Conservation (phyloP, 2,113 vertebrate species). For the Ameiurus melas region DNA sequence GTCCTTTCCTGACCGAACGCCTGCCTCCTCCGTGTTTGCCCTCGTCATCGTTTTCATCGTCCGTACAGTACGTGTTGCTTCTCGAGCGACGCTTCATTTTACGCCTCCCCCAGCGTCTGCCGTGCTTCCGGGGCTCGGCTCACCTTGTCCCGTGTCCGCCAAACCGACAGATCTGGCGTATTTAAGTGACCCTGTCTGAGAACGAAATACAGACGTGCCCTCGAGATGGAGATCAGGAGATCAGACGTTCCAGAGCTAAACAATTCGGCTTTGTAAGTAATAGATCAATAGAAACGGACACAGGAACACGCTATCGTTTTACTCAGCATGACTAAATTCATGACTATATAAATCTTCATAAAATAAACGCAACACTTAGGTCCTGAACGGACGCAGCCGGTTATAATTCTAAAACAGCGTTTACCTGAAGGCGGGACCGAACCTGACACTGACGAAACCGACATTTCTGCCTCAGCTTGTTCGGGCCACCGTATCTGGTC, state of each 20-base stretch:
- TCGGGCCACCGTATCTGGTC: constrained; percentile 77
- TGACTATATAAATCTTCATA: not conserved
- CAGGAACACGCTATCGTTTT: not conserved
- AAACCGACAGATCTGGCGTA: not conserved
- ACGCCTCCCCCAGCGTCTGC: not conserved
- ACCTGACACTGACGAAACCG: constrained; percentile 76
- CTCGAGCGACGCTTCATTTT: constrained; percentile 9
- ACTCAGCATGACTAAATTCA: not conserved
- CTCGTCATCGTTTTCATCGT: constrained; percentile 32
- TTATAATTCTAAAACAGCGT: not conserved
- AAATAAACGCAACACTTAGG: not conserved
- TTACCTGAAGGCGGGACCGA: constrained; percentile 54
- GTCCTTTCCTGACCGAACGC: not conserved
- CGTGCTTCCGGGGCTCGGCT: constrained; percentile 3
- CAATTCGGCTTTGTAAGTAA: not conserved
- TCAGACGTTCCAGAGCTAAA: not conserved
- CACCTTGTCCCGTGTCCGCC: not conserved
- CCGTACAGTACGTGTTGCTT: constrained; percentile 21
- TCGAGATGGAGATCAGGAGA: too few species aligned
- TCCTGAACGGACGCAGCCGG: not conserved
- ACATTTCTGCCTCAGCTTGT: constrained; percentile 80
- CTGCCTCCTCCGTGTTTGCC: constrained; percentile 21
- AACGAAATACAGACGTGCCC: not conserved
- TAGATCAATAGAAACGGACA: too few species aligned
- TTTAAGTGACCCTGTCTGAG: constrained; percentile 20